Percentiles rank a stretch among this genome's conserved stretches.
Conservation (phyloP, 2,797 vertebrate species). For the Cryptoblepharus egeriae region DNA sequence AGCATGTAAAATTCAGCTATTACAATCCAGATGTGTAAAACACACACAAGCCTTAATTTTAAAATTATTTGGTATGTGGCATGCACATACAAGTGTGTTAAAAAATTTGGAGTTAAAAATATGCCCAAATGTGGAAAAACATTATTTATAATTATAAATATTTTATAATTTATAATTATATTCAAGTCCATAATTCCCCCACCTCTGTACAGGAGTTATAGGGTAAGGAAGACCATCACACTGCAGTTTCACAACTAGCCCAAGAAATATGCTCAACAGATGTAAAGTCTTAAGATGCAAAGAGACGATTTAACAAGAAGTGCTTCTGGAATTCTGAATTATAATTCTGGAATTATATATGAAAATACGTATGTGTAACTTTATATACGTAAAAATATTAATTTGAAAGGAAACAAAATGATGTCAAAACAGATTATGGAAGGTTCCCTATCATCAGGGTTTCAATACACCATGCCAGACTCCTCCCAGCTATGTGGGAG, state of each 20-base stretch:
- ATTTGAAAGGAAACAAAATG: not conserved
- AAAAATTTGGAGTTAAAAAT: not conserved
- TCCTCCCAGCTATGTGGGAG: no score
- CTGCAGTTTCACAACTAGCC: not conserved
- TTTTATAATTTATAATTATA: no score
- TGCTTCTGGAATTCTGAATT: not conserved
- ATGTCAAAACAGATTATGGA: no score
- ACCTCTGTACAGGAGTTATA: not conserved
- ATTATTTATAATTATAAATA: no score
- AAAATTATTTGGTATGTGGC: not conserved
- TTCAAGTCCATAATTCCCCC: not conserved
- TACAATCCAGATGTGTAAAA: not conserved
- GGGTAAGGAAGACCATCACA: not conserved
- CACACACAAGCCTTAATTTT: not conserved
- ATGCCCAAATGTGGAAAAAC: not conserved
- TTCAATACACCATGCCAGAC: no score
- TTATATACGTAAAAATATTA: not conserved
- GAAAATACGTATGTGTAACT: not conserved
- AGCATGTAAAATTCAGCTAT: constrained; percentile 4
- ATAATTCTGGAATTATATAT: not conserved
- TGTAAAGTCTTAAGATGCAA: not conserved
- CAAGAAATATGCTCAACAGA: not conserved
- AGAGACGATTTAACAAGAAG: not conserved
- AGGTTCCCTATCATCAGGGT: no score
- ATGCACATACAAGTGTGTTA: not conserved